phyloP scores from a whole-genome alignment of 2,888 invertebrate species.

The Euproctis similis region DNA sequence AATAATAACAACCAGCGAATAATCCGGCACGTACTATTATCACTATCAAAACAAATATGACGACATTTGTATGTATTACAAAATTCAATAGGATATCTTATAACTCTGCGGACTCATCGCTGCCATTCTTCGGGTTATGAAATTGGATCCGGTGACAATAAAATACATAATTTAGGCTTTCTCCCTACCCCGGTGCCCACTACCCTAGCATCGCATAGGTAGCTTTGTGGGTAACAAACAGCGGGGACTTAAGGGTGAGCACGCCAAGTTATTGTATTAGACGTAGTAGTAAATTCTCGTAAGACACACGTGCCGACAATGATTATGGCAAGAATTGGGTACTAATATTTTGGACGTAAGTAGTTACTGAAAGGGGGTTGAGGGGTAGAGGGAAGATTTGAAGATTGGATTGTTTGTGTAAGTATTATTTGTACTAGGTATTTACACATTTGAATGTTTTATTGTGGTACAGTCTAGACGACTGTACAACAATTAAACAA shows the following conservation, averaged over 20 bases:
- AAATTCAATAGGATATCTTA: constrained; percentile 51
- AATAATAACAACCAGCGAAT: constrained; percentile 8
- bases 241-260: constrained; percentile 12
- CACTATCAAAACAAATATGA: constrained; percentile 33
- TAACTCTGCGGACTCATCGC: constrained; percentile 42
- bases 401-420: too few species aligned
- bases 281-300: constrained; percentile 58
- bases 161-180: constrained; percentile 61
- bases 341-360: constrained; percentile 29
- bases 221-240: constrained; percentile 14
- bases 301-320: constrained; percentile 55
- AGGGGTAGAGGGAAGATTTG: too few species aligned
- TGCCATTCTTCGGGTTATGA: constrained; percentile 54
- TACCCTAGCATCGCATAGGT: too few species aligned
- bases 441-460: too few species aligned
- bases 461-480: too few species aligned
- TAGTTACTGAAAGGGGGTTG: too few species aligned
- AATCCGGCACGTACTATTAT: constrained; percentile 28
- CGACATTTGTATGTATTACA: constrained; percentile 56
- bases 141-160: constrained; percentile 60
- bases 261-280: constrained; percentile 60
- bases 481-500: too few species aligned
- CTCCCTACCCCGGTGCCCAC: constrained; percentile 29
- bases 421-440: too few species aligned
- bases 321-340: constrained; percentile 41